Evolutionary conservation across 2,888 invertebrate species (phyloP), one percentile per base, ranked within the genome.

Genomic region (Theretra japonica): DNA sequence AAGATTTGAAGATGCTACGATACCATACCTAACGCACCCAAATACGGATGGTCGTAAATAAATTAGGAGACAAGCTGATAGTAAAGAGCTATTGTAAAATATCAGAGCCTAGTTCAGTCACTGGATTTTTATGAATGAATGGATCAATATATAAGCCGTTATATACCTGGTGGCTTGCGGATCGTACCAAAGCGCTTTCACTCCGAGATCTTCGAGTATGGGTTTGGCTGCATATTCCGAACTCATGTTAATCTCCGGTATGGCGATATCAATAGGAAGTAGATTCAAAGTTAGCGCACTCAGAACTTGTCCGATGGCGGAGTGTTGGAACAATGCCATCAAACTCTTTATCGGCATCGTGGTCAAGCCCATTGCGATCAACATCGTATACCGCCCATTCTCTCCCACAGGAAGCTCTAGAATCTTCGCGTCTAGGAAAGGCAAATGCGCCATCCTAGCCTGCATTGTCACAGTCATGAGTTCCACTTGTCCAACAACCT

Each of bases 371-470:
- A 83, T 72, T 4, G 77, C 80, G 2, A 83, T 75, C 21, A 85
- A 33, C 82, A 86, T 82, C 0, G 75, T 76, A 50, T 82, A 87
- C 21, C 83, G 76, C 0, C 82, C 82, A 0, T 80, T 73, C 0
- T 23, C 56, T 0, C 86, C 86, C 0, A 87, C 81, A 0, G 86
- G 86, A 0, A 87, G 70, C 59, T 84, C 83, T 17, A 87, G 4
- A 0, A 84, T 77, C 65, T 85, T 87, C 4, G 80, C 76, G 23
- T 82, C 77, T 41, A 82, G 50, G 5, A 78, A 70, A 0, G 83
- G 82, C 11, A 84, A 72, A 0, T 82, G 76, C 0, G 82, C 81
- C 19, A 86, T 41, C 0, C 80, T 81, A 3, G 82, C 83, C n/a
- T 74, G 73, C 69, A 75, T 83, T 48, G 72, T 76, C 68, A 81